These are phyloP conservation scores for Anoplopoma fimbria DNA, from an alignment of 2,113 vertebrate genomes.

Conservation along the genomic window DNA sequence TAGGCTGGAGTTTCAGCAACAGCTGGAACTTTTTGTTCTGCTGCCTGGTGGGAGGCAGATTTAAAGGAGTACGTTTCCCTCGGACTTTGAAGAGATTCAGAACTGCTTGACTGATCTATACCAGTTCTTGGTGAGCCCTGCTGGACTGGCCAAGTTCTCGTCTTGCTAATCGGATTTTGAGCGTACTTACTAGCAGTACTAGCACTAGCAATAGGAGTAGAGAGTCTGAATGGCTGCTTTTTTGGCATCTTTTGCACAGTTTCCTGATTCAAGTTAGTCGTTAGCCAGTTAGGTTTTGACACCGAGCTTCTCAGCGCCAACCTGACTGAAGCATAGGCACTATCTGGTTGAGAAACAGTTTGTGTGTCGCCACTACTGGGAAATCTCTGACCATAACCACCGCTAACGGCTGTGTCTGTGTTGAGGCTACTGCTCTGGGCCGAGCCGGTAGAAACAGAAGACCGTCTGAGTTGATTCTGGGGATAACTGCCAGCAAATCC, in stretches of 20 bases:
- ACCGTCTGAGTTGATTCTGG: slow-evolving; percentile 72
- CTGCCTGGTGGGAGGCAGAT: not conserved
- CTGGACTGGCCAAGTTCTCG: not conserved
- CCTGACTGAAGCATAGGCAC: not conserved
- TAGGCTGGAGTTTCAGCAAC: not conserved
- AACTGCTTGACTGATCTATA: not conserved
- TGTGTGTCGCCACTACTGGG: not conserved
- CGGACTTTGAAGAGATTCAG: not conserved
- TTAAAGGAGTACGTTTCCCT: not conserved
- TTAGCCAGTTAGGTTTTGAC: not conserved
- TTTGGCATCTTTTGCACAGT: not conserved
- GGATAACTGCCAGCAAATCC: not conserved
- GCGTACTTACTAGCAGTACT: not conserved
- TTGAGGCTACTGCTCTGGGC: not conserved
- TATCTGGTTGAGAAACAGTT: not conserved
- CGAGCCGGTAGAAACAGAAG: not conserved
- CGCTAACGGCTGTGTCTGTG: not conserved
- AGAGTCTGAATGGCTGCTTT: not conserved
- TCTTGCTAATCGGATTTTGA: not conserved
- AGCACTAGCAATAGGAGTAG: slow-evolving; percentile 1
- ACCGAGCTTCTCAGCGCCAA: not conserved
- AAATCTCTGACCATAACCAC: not conserved
- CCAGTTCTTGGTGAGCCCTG: not conserved
- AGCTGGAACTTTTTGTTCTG: not conserved
- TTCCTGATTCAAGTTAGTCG: rapidly evolving